Percentiles rank a stretch among this genome's conserved stretches.
Conservation (phyloP, 2,888 invertebrate genomes). For the Macropis europaea region DNA sequence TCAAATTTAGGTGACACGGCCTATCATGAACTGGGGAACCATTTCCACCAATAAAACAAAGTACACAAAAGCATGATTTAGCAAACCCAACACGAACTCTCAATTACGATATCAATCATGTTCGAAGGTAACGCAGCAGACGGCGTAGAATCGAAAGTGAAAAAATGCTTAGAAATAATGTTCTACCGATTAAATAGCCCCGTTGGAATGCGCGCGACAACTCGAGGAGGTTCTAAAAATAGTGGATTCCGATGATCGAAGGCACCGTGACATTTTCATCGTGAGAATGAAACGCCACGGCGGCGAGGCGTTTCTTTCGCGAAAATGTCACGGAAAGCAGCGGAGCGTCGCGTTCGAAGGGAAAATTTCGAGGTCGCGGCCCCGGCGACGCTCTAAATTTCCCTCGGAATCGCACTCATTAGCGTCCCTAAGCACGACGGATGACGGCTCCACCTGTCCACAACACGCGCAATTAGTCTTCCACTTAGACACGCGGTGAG, state of each 20-base stretch:
- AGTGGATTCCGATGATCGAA: slow-evolving; percentile 7
- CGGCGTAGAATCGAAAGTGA: too few species aligned
- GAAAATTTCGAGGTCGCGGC: slow-evolving; percentile 20
- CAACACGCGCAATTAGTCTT: slow-evolving; percentile 64
- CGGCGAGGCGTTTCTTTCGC: slow-evolving; percentile 2
- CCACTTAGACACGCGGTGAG: slow-evolving; percentile 59
- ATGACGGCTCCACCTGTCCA: slow-evolving; percentile 66
- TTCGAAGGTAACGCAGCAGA: too few species aligned
- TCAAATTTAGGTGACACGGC: too few species aligned
- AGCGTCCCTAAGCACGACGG: slow-evolving; percentile 52
- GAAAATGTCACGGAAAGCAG: background rate
- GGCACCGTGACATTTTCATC: slow-evolving; percentile 13
- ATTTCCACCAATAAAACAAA: too few species aligned
- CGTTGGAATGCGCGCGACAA: background rate
- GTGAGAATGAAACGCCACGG: slow-evolving; percentile 14
- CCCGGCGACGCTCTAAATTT: slow-evolving; percentile 31
- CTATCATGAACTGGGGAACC: too few species aligned
- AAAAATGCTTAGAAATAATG: too few species aligned
- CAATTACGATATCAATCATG: too few species aligned
- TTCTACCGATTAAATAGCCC: slow-evolving; percentile 6
- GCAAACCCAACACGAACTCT: too few species aligned
- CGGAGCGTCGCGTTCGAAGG: background rate
- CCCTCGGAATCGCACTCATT: slow-evolving; percentile 44
- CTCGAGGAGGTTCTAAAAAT: slow-evolving; percentile 18
- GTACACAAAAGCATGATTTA: too few species aligned